Base-by-base conservation (phyloP, 2,888 invertebrate genomes). In the Acanthopleura granulata region DNA sequence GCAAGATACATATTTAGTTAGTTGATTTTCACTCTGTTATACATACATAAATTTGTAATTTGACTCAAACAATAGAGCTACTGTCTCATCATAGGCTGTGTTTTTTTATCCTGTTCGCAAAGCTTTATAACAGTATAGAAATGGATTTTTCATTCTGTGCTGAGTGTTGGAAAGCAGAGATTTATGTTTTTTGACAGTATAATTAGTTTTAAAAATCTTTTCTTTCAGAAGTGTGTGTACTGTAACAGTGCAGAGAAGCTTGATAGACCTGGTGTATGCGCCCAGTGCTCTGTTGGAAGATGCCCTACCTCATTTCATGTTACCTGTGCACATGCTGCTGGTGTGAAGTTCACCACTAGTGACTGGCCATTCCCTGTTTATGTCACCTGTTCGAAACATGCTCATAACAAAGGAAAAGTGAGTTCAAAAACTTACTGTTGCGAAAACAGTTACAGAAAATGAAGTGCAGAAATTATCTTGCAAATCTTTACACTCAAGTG, bases 301-400 rank as follows among this genome's bases (percentile, higher is more conserved):
- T 93, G 93, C 82, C 86, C 87, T 0, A 86, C 90, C 11, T 87
- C 91, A 40, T 93, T 93, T 85, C 94, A 94, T 86, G 91, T 92
- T 0, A 93, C 93, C 0, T 94, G 94, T 85, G 94, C 92, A 22
- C 91, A 92, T 40, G 90, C 92, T 14, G 91, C 92, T 57, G 93
- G 93, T 0, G 91, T 92, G 11, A 87, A 86, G 70, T 91, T 91
- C 83, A 89, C 90, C 77, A 83, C 87, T 16, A 88, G 89, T 80
- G 90, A 91, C 76, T 91, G 90, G 89, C 91, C 91, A 0, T 84
- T 84, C 49, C 88, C 90, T 14, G 86, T 91, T 15, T 85, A 89
- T 75, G 87, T 91, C 72, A 89, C 89, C 16, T 92, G 92, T 79
- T 80, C 81, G 9, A 84, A 84, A 74, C 91, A 91, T 81, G 77